phyloP scores from a whole-genome alignment of 2,888 invertebrate genomes.

The Imbricaverruca yamaguchii region DNA sequence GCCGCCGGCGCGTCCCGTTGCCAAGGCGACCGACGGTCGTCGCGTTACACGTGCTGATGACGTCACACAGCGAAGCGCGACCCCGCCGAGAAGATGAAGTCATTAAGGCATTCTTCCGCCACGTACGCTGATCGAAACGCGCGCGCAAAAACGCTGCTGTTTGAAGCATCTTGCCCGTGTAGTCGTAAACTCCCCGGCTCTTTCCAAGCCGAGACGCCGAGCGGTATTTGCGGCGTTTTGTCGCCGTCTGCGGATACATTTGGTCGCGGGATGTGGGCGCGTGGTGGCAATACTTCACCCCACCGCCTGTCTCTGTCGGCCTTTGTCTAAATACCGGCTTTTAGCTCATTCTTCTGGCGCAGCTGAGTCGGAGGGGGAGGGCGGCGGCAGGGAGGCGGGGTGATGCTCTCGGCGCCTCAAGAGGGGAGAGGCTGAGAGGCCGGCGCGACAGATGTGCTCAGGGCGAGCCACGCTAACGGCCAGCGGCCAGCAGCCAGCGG shows the following conservation, averaged over 20 bases:
- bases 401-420: background rate
- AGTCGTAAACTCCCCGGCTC: background rate
- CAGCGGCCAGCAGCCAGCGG: no score
- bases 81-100: background rate
- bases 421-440: no score
- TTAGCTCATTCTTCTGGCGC: background rate
- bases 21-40: background rate
- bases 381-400: background rate
- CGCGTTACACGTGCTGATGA: background rate
- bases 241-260: background rate
- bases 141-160: background rate
- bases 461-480: no score
- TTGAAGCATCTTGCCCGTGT: background rate
- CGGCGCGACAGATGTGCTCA: no score
- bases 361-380: background rate
- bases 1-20: background rate
- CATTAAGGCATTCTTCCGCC: background rate
- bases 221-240: background rate
- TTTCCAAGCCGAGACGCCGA: background rate
- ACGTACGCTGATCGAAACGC: background rate
- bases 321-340: slow-evolving; percentile 17
- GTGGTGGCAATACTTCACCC: slow-evolving; percentile 5
- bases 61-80: background rate
- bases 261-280: background rate
- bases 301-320: background rate